phyloP scores from a whole-genome alignment of 2,797 vertebrate genomes.

The Lagothrix lagotricha region DNA sequence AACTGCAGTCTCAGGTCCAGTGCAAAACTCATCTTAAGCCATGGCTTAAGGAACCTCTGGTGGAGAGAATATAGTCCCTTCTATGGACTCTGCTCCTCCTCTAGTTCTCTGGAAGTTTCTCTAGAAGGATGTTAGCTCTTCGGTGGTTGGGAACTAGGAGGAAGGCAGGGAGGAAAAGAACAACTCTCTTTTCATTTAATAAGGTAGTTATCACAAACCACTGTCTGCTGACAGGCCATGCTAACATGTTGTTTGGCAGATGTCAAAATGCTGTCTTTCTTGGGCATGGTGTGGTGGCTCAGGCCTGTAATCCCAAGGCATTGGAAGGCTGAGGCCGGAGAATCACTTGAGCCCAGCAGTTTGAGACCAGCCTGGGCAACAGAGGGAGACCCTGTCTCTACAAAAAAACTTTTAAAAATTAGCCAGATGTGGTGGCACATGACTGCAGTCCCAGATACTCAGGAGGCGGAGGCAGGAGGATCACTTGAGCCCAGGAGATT shows the following conservation, averaged over 20 bases:
- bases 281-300: too few species aligned
- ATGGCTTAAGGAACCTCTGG: not conserved
- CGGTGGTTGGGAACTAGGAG: not conserved
- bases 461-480: too few species aligned
- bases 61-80: not conserved
- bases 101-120: not conserved
- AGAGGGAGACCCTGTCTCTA: too few species aligned
- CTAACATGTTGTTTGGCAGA: not conserved
- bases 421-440: too few species aligned
- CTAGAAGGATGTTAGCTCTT: not conserved
- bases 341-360: too few species aligned
- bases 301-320: too few species aligned
- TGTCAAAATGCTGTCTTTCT: not conserved
- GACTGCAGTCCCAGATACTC: too few species aligned
- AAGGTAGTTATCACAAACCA: not conserved
- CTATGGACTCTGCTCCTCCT: not conserved
- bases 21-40: not conserved
- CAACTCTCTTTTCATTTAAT: not conserved
- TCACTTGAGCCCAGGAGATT: too few species aligned
- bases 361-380: too few species aligned
- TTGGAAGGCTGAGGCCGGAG: too few species aligned
- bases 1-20: not conserved
- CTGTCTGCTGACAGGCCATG: not conserved
- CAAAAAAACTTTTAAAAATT: too few species aligned
- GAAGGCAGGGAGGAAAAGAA: not conserved